Base-by-base conservation (phyloP, 1,140 invertebrate genomes). In the Belonocnema kinseyi region DNA sequence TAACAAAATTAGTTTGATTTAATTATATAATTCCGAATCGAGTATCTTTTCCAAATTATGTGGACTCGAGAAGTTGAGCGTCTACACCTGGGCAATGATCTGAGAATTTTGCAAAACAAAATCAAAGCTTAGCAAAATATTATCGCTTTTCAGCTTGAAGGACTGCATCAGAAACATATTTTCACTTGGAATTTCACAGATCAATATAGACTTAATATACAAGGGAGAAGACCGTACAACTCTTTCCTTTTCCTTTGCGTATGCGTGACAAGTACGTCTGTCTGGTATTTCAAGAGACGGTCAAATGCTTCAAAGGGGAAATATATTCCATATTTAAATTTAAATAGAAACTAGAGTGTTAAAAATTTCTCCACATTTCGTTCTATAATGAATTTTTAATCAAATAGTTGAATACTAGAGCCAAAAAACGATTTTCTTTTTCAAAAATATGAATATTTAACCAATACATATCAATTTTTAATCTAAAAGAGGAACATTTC, bases 161-260 rank as follows among this genome's bases (percentile, higher is more conserved):
- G 7, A 46, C 40, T 46, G 40, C 11, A 46, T 46, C 40, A 46
- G 40, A 66, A 33, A 66, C 61, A 66, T 33, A 66, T 66, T 66
- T 40, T 66, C 26, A 46, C 33, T 66, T 66, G 61, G 61, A 66
- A 66, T 66, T 66, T 66, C 61, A 46, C 26, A 66, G 71, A 72
- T 72, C 71, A 52, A 72, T 72, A 52, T 72, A 72, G 19, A 51
- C 71, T 72, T 52, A 72, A 72, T 72, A 50, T 52, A 72, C n/a
- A 11, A 12, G 70, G 4, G 10, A 56, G 16, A 8, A 56, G 16
- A 8, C 53, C 53, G 16, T 56, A 17, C 71, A 51, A 72, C 46
- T 21, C 50, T 72, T 72, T 72, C 26, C 13, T 19, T 72, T 72
- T 51, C 21, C 13, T 66, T 66, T 56, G 54, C 54, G 17, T 56